Evolutionary conservation across 2,797 vertebrate genomes (phyloP), one percentile per base, ranked within the genome.

Genomic region (Gymnopithys bicolor): DNA sequence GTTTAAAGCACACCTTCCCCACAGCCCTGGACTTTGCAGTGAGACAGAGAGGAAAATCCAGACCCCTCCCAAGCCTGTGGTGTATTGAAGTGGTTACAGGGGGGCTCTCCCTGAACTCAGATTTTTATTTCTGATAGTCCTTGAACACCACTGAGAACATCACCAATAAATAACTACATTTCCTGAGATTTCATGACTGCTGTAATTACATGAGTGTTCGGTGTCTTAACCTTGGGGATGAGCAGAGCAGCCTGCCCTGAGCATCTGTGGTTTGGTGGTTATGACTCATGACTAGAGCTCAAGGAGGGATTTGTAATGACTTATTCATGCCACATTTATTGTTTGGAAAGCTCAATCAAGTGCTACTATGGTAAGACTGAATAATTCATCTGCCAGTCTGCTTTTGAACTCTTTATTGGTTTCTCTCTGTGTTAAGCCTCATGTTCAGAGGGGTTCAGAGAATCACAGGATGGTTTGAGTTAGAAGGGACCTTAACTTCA

Each of bases 281-380:
- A 82, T 94, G 95, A 95, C 68, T 95, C 93, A 95, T 15, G 52
- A 15, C 0, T 2, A 70, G 68, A 62, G 86, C 94, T 87, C 56
- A 28, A 35, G 56, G 78, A 80, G 68, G 75, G 64, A 92, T 89
- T 92, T 93, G 81, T 18, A 58, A 85, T 92, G 84, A 87, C 93
- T 94, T 95, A 89, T 85, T 95, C 71, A 75, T 66, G 78, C 82
- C 78, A 80, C 75, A 22, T 83, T 93, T 94, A 90, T 87, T 93
- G 92, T 89, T 92, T 94, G 67, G 84, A 90, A 87, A 93, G 67
- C 78, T 93, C 90, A 87, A 32, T 92, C 83, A 81, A 88, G 45
- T 2, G 6, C 84, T 93, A 2, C 67, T 73, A n/a, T 53, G 39
- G 35, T 75, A 55, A 33, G 52, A 43, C 45, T 63, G 66, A 95